Conservation (phyloP, 2,797 vertebrate species). For the Chiloscyllium punctatum region DNA sequence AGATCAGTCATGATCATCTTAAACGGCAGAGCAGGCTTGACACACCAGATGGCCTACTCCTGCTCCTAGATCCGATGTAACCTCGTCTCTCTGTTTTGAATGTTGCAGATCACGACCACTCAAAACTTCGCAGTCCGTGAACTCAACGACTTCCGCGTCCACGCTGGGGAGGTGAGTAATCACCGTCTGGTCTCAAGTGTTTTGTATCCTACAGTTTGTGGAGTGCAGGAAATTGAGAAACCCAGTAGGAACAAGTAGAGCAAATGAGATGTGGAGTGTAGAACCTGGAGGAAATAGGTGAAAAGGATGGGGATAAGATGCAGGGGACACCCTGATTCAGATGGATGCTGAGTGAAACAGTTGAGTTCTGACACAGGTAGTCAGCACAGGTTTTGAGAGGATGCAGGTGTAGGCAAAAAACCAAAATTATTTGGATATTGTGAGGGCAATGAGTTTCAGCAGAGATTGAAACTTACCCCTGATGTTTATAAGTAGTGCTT, state of each 20-base stretch:
- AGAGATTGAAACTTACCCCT: neutral
- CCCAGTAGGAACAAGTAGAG: neutral
- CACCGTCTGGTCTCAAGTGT: slow-evolving; percentile 43
- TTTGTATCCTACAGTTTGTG: slow-evolving; percentile 38
- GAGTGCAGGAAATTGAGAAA: neutral
- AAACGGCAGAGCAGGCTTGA: no score
- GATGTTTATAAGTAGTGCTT: neutral
- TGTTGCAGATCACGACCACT: slow-evolving; percentile 75
- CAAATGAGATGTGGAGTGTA: neutral
- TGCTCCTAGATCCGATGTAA: no score
- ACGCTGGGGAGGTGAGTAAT: slow-evolving; percentile 62
- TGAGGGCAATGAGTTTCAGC: neutral
- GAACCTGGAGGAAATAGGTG: neutral
- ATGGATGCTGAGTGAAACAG: neutral
- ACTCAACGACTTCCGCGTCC: slow-evolving; percentile 65
- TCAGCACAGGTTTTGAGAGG: neutral
- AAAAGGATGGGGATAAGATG: neutral
- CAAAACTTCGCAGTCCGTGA: slow-evolving; percentile 81
- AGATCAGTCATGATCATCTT: no score
- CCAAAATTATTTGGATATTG: no score
- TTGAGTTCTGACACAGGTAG: neutral
- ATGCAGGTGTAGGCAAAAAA: neutral
- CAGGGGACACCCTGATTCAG: neutral
- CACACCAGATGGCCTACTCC: no score
- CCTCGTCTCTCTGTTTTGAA: neutral